These are phyloP conservation scores for Oryzias woworae DNA, from an alignment of 2,113 vertebrate species.

Conservation along the genomic window DNA sequence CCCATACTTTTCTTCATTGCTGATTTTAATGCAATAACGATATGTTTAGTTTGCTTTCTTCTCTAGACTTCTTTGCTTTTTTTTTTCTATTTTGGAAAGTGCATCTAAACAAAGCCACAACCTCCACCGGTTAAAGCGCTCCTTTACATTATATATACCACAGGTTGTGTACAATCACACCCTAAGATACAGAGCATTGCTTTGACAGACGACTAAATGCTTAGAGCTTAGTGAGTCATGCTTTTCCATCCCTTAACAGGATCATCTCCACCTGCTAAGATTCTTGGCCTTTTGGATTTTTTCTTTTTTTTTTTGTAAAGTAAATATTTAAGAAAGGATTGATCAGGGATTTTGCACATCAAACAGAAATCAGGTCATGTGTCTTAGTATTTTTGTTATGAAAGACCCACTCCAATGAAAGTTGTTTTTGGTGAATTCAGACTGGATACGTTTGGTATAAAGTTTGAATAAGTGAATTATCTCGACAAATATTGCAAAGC, in stretches of 20 bases:
- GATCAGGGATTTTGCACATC: background rate
- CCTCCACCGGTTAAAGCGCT: background rate
- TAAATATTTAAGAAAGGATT: background rate
- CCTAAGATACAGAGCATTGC: slow-evolving; percentile 31
- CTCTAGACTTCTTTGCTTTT: background rate
- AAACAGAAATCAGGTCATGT: background rate
- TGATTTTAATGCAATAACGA: slow-evolving; percentile 55
- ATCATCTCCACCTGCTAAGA: slow-evolving; percentile 53
- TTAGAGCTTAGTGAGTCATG: slow-evolving; percentile 34
- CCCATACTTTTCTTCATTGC: slow-evolving; percentile 60
- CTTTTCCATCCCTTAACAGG: slow-evolving; percentile 41
- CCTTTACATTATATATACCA: slow-evolving; percentile 9
- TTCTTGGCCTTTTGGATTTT: slow-evolving; percentile 29
- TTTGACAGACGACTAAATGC: slow-evolving; percentile 34
- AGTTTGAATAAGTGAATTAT: background rate
- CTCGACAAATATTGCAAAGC: background rate
- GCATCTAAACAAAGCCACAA: background rate
- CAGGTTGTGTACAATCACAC: slow-evolving; percentile 61
- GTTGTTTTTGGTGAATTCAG: background rate
- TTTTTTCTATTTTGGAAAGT: slow-evolving; percentile 18
- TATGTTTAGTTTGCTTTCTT: slow-evolving; percentile 22
- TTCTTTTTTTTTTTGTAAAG: background rate
- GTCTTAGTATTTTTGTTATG: too few relatives aligned
- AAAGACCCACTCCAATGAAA: background rate
- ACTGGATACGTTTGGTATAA: too few relatives aligned